Evolutionary conservation across 2,888 invertebrate species (phyloP).

Genomic region (Caradrina clavipalpis): DNA sequence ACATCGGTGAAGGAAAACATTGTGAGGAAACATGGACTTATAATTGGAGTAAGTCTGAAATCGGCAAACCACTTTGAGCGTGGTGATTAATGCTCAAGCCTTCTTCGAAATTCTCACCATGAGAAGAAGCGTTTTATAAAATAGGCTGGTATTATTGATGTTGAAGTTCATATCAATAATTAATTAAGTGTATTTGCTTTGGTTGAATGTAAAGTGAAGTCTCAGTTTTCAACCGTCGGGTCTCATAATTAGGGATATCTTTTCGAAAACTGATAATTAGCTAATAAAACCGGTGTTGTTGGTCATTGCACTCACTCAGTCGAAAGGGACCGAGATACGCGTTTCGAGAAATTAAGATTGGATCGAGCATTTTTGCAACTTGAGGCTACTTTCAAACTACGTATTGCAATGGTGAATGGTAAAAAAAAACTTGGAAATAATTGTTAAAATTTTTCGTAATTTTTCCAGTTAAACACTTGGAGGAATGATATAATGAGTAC

Average conservation of each 20-base stretch:
- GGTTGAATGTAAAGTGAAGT: constrained; percentile 34
- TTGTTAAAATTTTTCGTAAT: constrained; percentile 42
- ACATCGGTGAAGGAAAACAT: too few relatives aligned
- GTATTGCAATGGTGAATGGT: constrained; percentile 39
- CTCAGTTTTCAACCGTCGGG: constrained; percentile 53
- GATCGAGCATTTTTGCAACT: constrained; percentile 51
- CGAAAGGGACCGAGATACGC: constrained; percentile 52
- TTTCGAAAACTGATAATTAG: constrained; percentile 73
- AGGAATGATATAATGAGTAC: constrained; percentile 47
- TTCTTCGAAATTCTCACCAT: too few relatives aligned
- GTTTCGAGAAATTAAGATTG: constrained; percentile 54
- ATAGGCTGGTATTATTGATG: too few relatives aligned
- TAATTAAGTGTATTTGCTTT: constrained; percentile 17
- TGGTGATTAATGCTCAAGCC: too few relatives aligned
- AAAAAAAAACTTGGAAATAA: constrained; percentile 52
- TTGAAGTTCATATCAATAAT: constrained; percentile 19
- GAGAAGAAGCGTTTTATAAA: too few relatives aligned
- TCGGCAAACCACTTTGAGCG: too few relatives aligned
- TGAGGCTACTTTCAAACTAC: constrained; percentile 60
- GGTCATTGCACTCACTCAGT: constrained; percentile 55
- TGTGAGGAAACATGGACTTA: too few relatives aligned
- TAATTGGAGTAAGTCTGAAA: too few relatives aligned
- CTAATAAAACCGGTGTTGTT: constrained; percentile 69
- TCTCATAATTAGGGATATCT: constrained; percentile 66
- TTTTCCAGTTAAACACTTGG: constrained; percentile 21